Conservation (phyloP, 2,797 vertebrate genomes). For the Holocentrus rufus region DNA sequence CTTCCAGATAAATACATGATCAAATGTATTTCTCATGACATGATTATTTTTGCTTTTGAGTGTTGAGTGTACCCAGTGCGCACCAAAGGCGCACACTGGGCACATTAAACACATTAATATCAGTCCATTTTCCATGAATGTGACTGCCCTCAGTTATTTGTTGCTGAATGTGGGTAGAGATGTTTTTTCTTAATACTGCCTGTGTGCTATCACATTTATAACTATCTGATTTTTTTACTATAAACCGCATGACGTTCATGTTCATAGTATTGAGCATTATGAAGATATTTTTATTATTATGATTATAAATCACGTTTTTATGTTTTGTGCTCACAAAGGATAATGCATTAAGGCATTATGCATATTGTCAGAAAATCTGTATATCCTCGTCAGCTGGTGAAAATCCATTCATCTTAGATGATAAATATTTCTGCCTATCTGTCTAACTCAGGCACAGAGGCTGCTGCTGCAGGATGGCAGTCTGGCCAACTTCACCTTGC, state of each 20-base stretch:
- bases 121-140: conserved; percentile 15
- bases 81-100: conserved; percentile 12
- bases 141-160: background rate
- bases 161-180: background rate
- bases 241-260: background rate
- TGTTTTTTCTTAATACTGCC: background rate
- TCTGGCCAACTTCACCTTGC: conserved; percentile 80
- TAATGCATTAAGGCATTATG: background rate
- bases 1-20: background rate
- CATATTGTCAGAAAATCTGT: too few relatives aligned
- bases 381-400: too few relatives aligned
- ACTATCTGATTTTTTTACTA: background rate
- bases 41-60: too few relatives aligned
- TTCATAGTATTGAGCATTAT: background rate
- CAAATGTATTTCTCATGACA: background rate
- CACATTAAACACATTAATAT: too few relatives aligned
- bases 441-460: conserved; percentile 57
- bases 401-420: background rate
- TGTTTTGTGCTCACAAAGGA: background rate
- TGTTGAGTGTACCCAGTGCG: too few relatives aligned
- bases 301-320: background rate
- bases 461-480: conserved; percentile 78
- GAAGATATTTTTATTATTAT: too few relatives aligned
- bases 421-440: conserved; percentile 9
- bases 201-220: background rate